phyloP scores from a whole-genome alignment of 1,140 invertebrate species.

The Euura lappo region DNA sequence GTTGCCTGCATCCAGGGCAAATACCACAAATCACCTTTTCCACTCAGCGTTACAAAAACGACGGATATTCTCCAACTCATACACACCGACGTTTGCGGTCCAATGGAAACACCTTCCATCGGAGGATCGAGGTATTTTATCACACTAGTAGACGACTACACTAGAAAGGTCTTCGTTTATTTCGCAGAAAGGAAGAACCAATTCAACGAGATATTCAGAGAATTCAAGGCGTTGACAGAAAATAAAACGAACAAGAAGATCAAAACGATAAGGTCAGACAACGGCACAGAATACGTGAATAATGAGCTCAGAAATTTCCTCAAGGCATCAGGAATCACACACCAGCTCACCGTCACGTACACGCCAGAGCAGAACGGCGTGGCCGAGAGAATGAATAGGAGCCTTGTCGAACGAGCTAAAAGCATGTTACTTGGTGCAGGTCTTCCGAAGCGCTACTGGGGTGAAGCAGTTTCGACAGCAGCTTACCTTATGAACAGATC shows the following conservation, averaged over 20 bases:
- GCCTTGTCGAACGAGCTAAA: slow-evolving; percentile 28
- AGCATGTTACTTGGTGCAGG: slow-evolving; percentile 48
- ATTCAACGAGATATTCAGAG: slow-evolving; percentile 32
- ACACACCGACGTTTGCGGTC: slow-evolving; percentile 48
- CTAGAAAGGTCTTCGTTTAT: slow-evolving; percentile 40
- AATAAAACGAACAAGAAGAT: slow-evolving; percentile 34
- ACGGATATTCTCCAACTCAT: slow-evolving; percentile 37
- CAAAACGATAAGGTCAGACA: slow-evolving; percentile 33
- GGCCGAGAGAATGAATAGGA: slow-evolving; percentile 37
- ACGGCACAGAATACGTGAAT: slow-evolving; percentile 7
- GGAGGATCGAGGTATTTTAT: slow-evolving; percentile 36
- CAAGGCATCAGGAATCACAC: slow-evolving; percentile 37
- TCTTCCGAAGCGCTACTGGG: slow-evolving; percentile 48
- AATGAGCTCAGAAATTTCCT: slow-evolving; percentile 4
- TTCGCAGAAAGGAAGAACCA: slow-evolving; percentile 45
- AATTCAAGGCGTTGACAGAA: slow-evolving; percentile 43
- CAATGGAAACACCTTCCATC: slow-evolving; percentile 35
- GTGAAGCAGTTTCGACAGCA: slow-evolving; percentile 46
- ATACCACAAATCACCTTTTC: too few species aligned
- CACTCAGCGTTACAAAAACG: slow-evolving; percentile 24
- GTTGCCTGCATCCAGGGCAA: too few species aligned
- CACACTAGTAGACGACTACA: slow-evolving; percentile 45
- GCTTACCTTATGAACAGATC: slow-evolving; percentile 32
- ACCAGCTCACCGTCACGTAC: slow-evolving; percentile 40
- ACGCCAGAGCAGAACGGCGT: slow-evolving; percentile 49